These are phyloP conservation scores for Drosophila nikananu DNA, from an alignment of 1,140 invertebrate genomes.

Conservation along the genomic window DNA sequence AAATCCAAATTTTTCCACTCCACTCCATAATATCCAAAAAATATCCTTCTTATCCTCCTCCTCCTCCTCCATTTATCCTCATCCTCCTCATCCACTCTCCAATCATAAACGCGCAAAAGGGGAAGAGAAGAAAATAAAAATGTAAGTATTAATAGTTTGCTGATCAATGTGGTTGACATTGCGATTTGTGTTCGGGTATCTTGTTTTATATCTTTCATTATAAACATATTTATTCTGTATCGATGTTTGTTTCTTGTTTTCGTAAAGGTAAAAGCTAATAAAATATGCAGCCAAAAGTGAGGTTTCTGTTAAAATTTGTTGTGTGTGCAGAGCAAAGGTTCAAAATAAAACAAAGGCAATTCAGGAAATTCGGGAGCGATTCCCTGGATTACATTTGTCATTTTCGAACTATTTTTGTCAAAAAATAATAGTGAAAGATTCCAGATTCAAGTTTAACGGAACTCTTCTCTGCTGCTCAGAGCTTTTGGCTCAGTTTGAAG, in stretches of 20 bases:
- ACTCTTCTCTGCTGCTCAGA: constrained; percentile 14
- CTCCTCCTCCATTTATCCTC: constrained; percentile 62
- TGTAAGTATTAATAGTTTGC: constrained; percentile 77
- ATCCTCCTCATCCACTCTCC: constrained; percentile 71
- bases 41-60: constrained; percentile 61
- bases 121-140: constrained; percentile 83
- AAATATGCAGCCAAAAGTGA: constrained; percentile 53
- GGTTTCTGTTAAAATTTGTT: constrained; percentile 11
- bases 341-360: constrained; percentile 33
- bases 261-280: constrained; percentile 50
- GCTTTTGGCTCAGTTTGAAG: constrained; percentile 37
- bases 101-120: constrained; percentile 78
- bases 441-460: constrained; percentile 38
- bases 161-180: constrained; percentile 47
- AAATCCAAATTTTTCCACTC: constrained; percentile 63
- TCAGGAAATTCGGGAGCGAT: constrained; percentile 45
- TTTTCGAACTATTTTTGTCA: constrained; percentile 50
- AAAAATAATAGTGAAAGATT: constrained; percentile 2
- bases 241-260: constrained; percentile 42
- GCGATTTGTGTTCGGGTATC: constrained; percentile 53
- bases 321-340: constrained; percentile 29
- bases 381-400: constrained; percentile 50
- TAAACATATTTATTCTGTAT: constrained; percentile 73
- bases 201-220: constrained; percentile 41
- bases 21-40: constrained; percentile 68